phyloP scores from a whole-genome alignment of 92 coral and sea anemone genomes.

The Epizoanthus stellaris region DNA sequence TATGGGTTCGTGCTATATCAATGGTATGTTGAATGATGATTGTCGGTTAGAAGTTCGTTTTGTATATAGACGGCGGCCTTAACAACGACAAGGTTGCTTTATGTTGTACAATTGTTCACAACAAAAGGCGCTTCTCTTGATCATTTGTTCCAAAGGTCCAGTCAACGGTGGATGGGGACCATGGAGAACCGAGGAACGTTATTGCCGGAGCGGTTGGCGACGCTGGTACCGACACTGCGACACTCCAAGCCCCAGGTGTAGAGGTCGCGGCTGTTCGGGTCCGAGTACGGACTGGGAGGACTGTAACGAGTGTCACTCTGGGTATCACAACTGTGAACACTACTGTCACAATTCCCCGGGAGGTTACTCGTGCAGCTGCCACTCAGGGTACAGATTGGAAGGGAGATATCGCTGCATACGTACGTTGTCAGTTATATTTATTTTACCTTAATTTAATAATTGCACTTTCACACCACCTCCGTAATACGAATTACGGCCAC shows the following conservation, averaged over 20 bases:
- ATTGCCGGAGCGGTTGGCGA: neutral
- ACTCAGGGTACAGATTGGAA: slow-evolving; percentile 16
- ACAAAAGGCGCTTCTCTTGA: too few relatives aligned
- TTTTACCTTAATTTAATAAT: too few relatives aligned
- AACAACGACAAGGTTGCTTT: too few relatives aligned
- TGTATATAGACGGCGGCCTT: too few relatives aligned
- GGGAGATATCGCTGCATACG: slow-evolving; percentile 17
- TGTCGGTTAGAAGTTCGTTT: too few relatives aligned
- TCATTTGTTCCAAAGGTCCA: too few relatives aligned
- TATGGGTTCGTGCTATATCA: too few relatives aligned
- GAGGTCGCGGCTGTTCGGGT: neutral
- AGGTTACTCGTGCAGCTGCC: slow-evolving; percentile 31
- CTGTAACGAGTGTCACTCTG: slow-evolving; percentile 46
- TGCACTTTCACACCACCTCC: too few relatives aligned
- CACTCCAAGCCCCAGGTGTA: slow-evolving; percentile 30
- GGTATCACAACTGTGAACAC: slow-evolving; percentile 32
- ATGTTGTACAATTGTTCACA: too few relatives aligned
- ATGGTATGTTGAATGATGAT: too few relatives aligned
- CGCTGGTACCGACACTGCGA: slow-evolving; percentile 28
- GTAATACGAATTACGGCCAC: too few relatives aligned
- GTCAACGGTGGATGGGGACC: neutral
- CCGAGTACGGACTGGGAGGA: slow-evolving; percentile 6
- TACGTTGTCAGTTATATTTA: neutral
- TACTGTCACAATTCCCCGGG: slow-evolving; percentile 8
- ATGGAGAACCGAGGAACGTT: neutral